Base-by-base conservation (phyloP, 1,140 invertebrate species). In the Sweltsa coloradensis region DNA sequence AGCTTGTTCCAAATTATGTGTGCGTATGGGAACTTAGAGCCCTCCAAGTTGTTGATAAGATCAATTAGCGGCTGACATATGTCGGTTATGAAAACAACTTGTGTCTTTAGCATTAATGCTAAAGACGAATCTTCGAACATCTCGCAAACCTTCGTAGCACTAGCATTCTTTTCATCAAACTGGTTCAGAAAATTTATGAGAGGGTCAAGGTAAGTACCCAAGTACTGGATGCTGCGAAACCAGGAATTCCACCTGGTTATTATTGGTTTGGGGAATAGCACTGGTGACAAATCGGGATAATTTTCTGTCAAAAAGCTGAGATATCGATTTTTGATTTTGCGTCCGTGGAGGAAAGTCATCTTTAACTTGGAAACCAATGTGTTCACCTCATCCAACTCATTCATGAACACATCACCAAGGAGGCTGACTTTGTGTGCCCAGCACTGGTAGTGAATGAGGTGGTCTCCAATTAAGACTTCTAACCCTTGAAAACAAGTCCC, bases 161-260 rank as follows among this genome's bases (percentile, higher is more conserved):
- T 25, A 14, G 18, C 23, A 42, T 42, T 42, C 25, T 42, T 42
- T 7, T 42, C 23, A 6, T 42, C 41, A n/a, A 16, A 22, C 41
- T 42, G 41, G 24, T 16, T 16, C 7, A 42, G 23, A 14, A 42
- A 42, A 14, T 16, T 24, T 25, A 14, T 42, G 18, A 42, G 23
- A 22, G 23, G 18, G 14, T 42, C 41, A 5, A 34, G 14, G 23
- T 42, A 42, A 16, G 19, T 7, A 22, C 14, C 41, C 18, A 42
- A 22, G n/a, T 42, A 42, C 23, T 5, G 41, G 14, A 42, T 24
- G 14, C 18, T 21, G 16, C 25, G 14, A 42, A 46, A 46, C 36
- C 44, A 46, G 13, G 36, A 46, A 26, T 46, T 46, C 44, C 44
- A 46, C 23, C 34, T 31, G 13, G 44, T 46, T 19, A n/a, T 5